Evolutionary conservation across 2,113 vertebrate genomes (phyloP).

Genomic region (Gadus chalcogrammus): DNA sequence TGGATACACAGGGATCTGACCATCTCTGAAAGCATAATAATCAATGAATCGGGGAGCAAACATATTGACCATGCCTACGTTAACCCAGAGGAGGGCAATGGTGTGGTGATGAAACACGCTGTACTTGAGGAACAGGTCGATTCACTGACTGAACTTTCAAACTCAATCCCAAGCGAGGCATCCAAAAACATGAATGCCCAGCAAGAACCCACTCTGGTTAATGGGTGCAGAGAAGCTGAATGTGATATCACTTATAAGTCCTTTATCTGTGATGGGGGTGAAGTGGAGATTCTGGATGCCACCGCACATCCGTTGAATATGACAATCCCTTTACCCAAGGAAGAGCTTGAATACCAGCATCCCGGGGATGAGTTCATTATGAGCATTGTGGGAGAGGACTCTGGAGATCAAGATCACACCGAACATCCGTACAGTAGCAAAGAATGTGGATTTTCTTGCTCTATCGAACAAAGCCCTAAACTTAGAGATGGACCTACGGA

Average conservation of each 20-base stretch:
- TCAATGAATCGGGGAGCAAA: slow-evolving; percentile 18
- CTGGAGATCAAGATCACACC: slow-evolving; percentile 9
- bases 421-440: slow-evolving; percentile 42
- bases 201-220: neutral
- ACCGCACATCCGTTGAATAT: slow-evolving; percentile 25
- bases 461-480: neutral
- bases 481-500: slow-evolving; percentile 8
- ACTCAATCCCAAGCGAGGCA: too few species aligned
- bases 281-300: slow-evolving; percentile 47
- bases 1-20: slow-evolving; percentile 25
- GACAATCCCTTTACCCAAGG: slow-evolving; percentile 36
- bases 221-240: neutral
- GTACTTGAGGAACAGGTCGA: neutral
- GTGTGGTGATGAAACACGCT: neutral
- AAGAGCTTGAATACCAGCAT: slow-evolving; percentile 6
- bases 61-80: slow-evolving; percentile 52
- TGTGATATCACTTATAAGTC: slow-evolving; percentile 37
- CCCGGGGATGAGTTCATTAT: slow-evolving; percentile 21
- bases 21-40: slow-evolving; percentile 27
- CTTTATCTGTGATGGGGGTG: slow-evolving; percentile 34
- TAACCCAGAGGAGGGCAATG: slow-evolving; percentile 17
- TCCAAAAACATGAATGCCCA: neutral
- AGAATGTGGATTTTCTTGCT: slow-evolving; percentile 2
- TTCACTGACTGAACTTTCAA: too few species aligned
- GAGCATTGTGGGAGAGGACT: slow-evolving; percentile 4